phyloP scores from a whole-genome alignment of 2,113 vertebrate species.

The Budorcas taxicolor region DNA sequence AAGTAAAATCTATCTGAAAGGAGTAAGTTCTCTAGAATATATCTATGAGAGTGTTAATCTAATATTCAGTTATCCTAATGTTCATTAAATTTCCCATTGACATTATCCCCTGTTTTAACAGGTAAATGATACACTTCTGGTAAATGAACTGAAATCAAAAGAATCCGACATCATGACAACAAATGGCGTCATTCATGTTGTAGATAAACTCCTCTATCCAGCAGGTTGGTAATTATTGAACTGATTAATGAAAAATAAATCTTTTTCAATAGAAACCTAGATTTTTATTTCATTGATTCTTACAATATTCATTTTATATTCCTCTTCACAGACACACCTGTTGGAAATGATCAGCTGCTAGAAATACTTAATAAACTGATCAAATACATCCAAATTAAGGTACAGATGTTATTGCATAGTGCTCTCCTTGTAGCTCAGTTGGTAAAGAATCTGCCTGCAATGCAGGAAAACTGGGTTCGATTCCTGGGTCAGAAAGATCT shows the following conservation, averaged over 20 bases:
- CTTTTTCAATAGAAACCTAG: not conserved
- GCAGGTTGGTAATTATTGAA: slow-evolving; percentile 79
- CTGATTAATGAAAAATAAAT: not conserved
- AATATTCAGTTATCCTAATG: not conserved
- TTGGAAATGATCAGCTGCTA: slow-evolving; percentile 90
- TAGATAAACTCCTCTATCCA: slow-evolving; percentile 92
- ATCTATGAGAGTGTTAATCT: not conserved
- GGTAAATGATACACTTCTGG: slow-evolving; percentile 87
- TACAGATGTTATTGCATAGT: slow-evolving; percentile 58
- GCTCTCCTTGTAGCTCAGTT: not conserved
- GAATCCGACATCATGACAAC: slow-evolving; percentile 92
- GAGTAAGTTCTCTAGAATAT: slow-evolving; percentile 80
- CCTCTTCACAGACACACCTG: slow-evolving; percentile 85
- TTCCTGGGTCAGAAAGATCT: not conserved
- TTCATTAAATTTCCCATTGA: not conserved
- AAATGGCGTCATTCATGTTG: slow-evolving; percentile 92
- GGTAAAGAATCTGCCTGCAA: not conserved
- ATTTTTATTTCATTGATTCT: not conserved
- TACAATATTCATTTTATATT: not conserved
- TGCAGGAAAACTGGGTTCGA: not conserved
- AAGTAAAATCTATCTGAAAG: slow-evolving; percentile 88
- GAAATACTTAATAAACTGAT: slow-evolving; percentile 88
- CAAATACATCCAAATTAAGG: slow-evolving; percentile 92
- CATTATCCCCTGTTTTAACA: slow-evolving; percentile 59
- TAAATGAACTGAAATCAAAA: slow-evolving; percentile 88